Base-by-base conservation (phyloP, 2,888 invertebrate species). In the Diabrotica balteata region DNA sequence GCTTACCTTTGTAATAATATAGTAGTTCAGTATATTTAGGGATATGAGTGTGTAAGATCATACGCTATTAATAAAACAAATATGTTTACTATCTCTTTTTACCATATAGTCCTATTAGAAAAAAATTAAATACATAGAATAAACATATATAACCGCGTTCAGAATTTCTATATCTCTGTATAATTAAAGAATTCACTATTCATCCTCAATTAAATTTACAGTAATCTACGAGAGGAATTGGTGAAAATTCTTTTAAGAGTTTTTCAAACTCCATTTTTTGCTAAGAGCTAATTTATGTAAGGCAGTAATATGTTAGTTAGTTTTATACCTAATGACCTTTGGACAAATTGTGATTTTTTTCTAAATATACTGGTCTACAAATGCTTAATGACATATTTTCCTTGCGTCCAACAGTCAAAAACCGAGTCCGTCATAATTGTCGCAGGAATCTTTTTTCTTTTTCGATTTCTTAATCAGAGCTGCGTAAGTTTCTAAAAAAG, bases 321-420 rank as follows among this genome's bases (percentile, higher is more conserved):
- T 61, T 68, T 64, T 67, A 66, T 69, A 69, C 43, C 49, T 60
- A 59, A 45, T 52, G 57, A 54, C 32, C 43, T 60, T 22, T 66
- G 10, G 42, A 47, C 55, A 55, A 66, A 54, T 46, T 63, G 59
- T 45, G 47, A 54, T 22, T 66, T 62, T 72, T 69, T 72, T 69
- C 73, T 73, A 72, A 73, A 73, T 73, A 73, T 73, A 73, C 73
- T 73, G 73, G 73, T 70, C 73, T 73, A 73, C 80, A 80, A 81
- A 74, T 81, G 81, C 82, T 82, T 82, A 47, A 8, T 47, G 70
- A 67, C 62, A 75, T 73, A 82, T 82, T 80, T 83, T 84, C 79
- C 80, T 83, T 82, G 84, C 83, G 83, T 84, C 84, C 84, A 83
- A 79, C 72, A 77, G 75, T 74, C 67, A 72, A 52, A 43, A 78